Evolutionary conservation across 2,797 vertebrate species (phyloP).

Genomic region (Hypotaenidia philippensis): DNA sequence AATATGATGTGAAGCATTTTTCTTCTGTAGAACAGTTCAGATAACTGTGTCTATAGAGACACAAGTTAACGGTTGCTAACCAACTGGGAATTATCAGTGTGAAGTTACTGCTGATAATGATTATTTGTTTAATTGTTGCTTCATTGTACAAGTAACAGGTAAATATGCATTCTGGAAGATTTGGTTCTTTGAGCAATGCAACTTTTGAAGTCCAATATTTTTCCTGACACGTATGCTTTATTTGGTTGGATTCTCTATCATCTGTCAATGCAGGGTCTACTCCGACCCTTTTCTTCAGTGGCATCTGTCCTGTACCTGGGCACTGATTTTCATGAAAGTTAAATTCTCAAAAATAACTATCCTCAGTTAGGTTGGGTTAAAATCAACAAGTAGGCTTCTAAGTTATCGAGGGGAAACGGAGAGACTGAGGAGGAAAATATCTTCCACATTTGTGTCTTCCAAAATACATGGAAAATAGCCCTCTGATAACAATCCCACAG

Average conservation of each 20-base stretch:
- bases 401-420: not conserved
- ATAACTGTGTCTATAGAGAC: not conserved
- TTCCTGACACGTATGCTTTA: accelerated
- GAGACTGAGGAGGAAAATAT: not conserved
- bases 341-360: not conserved
- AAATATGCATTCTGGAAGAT: not conserved
- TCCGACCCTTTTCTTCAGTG: not conserved
- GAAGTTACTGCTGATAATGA: not conserved
- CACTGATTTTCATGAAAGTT: not conserved
- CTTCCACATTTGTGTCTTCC: not conserved
- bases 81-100: not conserved
- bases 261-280: accelerated
- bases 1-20: not conserved
- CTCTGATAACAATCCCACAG: not conserved
- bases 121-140: not conserved
- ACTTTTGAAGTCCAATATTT: not conserved
- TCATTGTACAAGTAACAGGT: not conserved
- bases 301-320: not conserved
- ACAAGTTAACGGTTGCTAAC: not conserved
- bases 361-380: not conserved
- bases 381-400: not conserved
- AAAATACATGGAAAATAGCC: not conserved
- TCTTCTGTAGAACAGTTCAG: not conserved
- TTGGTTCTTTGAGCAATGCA: not conserved
- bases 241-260: not conserved